Conservation (phyloP, 1,140 invertebrate genomes). For the Pseudomyrmex flavicornis region DNA sequence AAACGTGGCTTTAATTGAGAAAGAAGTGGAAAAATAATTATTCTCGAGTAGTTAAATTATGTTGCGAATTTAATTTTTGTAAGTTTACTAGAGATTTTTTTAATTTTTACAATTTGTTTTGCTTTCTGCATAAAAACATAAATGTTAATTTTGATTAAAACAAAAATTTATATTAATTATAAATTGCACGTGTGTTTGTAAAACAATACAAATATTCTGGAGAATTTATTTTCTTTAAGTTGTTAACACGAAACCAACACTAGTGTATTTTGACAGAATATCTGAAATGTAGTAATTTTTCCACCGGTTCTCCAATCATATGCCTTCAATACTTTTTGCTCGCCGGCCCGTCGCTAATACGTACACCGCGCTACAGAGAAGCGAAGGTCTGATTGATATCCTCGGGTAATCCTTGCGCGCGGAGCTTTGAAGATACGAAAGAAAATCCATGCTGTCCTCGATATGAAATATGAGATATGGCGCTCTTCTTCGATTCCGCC, state of each 20-base stretch:
- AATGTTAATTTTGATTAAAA: too few species aligned
- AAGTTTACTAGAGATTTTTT: too few species aligned
- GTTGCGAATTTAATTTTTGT: neutral
- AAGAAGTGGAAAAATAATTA: neutral
- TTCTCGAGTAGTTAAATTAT: neutral
- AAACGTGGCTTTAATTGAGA: neutral
- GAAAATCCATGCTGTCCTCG: constrained; percentile 83
- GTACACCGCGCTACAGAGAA: constrained; percentile 16
- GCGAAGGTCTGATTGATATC: constrained; percentile 81
- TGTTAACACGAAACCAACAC: neutral
- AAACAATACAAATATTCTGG: neutral
- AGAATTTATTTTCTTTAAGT: neutral
- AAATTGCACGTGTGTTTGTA: neutral
- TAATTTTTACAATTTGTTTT: too few species aligned
- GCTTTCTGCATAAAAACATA: too few species aligned
- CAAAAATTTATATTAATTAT: neutral
- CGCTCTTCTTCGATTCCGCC: constrained; percentile 74
- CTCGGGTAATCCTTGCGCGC: constrained; percentile 79
- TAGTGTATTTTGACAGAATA: neutral
- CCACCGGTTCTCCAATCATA: constrained; percentile 36
- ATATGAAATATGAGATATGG: constrained; percentile 83
- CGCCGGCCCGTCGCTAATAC: neutral
- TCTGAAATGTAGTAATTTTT: constrained; percentile 33
- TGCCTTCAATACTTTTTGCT: constrained; percentile 43
- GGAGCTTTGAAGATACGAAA: constrained; percentile 75